Conservation (phyloP, 37 sponge, comb jelly and placozoan genomes). For the Trichoplax adhaerens region DNA sequence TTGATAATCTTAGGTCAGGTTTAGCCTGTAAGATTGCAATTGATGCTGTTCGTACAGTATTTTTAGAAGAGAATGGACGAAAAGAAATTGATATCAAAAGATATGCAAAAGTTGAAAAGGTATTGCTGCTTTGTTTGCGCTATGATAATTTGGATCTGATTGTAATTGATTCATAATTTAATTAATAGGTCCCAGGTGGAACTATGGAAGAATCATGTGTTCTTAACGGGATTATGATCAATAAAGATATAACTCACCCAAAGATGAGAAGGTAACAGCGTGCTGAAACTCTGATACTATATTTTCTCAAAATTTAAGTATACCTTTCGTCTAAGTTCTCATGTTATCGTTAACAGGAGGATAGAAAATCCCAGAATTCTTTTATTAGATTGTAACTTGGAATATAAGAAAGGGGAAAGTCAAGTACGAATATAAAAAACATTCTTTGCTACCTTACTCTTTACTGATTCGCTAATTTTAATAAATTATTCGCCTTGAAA, state of each 20-base stretch:
- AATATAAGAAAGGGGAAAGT: conserved; percentile 98
- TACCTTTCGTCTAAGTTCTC: background rate
- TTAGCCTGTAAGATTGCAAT: conserved; percentile 84
- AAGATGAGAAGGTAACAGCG: conserved; percentile 64
- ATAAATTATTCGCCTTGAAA: no score
- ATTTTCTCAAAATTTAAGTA: background rate
- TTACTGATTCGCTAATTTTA: no score
- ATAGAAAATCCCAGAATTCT: conserved; percentile 86
- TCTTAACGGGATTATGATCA: conserved; percentile 78
- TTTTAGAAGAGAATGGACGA: conserved; percentile 42
- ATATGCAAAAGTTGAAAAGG: conserved; percentile 88
- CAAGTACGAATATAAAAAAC: conserved; percentile 16
- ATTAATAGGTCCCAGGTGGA: conserved; percentile 68
- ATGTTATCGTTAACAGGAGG: conserved; percentile 13
- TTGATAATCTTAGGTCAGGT: conserved; percentile 29
- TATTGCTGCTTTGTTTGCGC: conserved; percentile 4
- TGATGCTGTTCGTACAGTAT: conserved; percentile 74
- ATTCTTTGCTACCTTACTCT: background rate
- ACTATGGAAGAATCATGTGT: conserved; percentile 72
- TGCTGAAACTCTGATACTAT: background rate
- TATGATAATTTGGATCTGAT: background rate
- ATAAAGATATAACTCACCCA: conserved; percentile 92
- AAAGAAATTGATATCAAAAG: conserved; percentile 96
- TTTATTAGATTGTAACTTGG: conserved; percentile 79
- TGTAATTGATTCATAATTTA: background rate